Base-by-base conservation (phyloP, 2,113 vertebrate genomes). In the Marmota flaviventris region DNA sequence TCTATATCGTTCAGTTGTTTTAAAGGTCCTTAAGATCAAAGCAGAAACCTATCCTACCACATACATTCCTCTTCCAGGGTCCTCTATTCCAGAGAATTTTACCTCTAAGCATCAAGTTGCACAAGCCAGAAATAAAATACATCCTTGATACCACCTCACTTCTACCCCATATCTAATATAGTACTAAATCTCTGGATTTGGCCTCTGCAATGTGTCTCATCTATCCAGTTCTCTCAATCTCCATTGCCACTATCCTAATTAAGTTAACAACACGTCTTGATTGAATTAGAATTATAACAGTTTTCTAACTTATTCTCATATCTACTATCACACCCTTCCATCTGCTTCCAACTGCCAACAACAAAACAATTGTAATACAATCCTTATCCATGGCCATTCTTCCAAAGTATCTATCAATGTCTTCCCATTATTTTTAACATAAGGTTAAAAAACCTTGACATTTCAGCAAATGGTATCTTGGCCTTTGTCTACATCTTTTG, bases 11-110 rank as follows among this genome's bases (percentile, higher is more conserved):
- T 91, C 53, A 9, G 10, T 69, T 94, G 25, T 85, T 65, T 82
- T 89, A 85, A 94, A 82, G 12, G 75, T 85, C 89, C 39, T 51
- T 92, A 37, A 93, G 25, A 24, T 14, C 22, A 86, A 72, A 14
- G 61, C 32, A 87, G 39, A 86, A 58, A 51, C 4, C 4, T 27
- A 42, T 5, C 14, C 51, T 6, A 42, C 2, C 18, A 77, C 61
- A 83, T 91, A 53, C 34, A 20, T 70, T 88, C 12, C n/a, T 83
- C 37, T 84, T 92, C 10, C 32, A 79, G 72, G 48, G 45, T 81
- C 25, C 22, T 67, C 27, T 90, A 34, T 72, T 85, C 91, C 77
- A 69, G 24, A 81, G 20, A 58, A 92, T 72, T 24, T 34, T 5
- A 73, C 10, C 5, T 61, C 39, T 42, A 29, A 11, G 20, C 8